A percentile compares a stretch with the other conserved stretches of the same genome.
Evolutionary conservation across 1,140 invertebrate species (phyloP).

Genomic region (Sycobia sp.): DNA sequence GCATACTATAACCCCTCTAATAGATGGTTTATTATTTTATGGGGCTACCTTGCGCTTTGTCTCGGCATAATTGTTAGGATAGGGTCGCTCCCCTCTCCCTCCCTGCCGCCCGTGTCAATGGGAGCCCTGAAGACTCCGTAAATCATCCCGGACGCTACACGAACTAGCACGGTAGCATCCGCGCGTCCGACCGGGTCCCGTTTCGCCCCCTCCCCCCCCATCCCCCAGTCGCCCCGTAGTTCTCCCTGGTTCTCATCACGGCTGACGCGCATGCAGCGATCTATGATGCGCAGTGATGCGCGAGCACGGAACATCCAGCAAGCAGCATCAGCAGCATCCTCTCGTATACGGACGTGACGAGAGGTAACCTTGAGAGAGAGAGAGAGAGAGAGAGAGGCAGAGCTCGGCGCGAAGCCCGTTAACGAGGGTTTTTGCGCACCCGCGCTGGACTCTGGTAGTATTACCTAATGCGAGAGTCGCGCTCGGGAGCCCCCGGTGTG

Average conservation of each 20-base stretch:
- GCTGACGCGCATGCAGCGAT: neutral
- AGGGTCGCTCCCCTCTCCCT: no score
- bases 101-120: no score
- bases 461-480: slow-evolving; percentile 23
- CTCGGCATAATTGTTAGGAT: slow-evolving; percentile 39
- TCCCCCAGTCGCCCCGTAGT: neutral
- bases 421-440: slow-evolving; percentile 20
- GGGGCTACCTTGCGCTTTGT: slow-evolving; percentile 48
- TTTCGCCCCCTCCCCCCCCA: neutral
- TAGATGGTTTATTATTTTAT: slow-evolving; percentile 57
- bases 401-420: neutral
- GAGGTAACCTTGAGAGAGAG: no score
- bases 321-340: no score
- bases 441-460: no score
- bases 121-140: no score
- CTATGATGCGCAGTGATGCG: neutral
- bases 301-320: neutral
- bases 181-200: slow-evolving; percentile 19
- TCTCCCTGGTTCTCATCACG: neutral
- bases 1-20: no score
- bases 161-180: slow-evolving; percentile 40
- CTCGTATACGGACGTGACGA: no score
- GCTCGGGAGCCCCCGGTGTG: no score
- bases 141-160: slow-evolving; percentile 36
- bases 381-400: no score